Evolutionary conservation across 2,113 vertebrate genomes (phyloP).

Genomic region (Ivindomyrus marchei): DNA sequence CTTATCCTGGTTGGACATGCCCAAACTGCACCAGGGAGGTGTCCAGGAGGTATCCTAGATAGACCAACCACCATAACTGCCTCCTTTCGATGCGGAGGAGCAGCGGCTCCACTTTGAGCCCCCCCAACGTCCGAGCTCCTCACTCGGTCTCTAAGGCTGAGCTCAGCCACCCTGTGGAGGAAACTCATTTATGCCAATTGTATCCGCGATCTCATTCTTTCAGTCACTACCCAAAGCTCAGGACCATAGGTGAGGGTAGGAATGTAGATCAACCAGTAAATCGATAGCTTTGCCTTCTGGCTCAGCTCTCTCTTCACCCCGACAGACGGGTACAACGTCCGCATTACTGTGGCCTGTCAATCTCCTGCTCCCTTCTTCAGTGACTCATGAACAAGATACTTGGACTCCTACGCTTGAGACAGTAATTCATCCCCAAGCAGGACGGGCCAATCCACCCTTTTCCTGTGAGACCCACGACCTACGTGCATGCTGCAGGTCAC

Average conservation of each 20-base stretch:
- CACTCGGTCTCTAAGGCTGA: too few species aligned
- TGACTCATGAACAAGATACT: neutral
- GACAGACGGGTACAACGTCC: neutral
- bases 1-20: neutral
- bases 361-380: neutral
- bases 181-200: neutral
- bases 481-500: neutral
- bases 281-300: neutral
- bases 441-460: neutral
- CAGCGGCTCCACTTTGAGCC: too few species aligned
- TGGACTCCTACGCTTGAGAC: neutral
- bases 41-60: too few species aligned
- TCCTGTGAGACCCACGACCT: neutral
- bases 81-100: neutral
- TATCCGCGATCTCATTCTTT: neutral
- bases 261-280: neutral
- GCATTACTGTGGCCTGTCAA: neutral
- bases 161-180: neutral
- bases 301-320: neutral
- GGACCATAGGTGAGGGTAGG: neutral
- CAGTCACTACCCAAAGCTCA: neutral
- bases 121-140: too few species aligned
- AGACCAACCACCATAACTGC: neutral
- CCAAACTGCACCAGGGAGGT: neutral
- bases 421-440: neutral